Evolutionary conservation across 2,888 invertebrate genomes (phyloP).

Genomic region (Diogma glabrata): DNA sequence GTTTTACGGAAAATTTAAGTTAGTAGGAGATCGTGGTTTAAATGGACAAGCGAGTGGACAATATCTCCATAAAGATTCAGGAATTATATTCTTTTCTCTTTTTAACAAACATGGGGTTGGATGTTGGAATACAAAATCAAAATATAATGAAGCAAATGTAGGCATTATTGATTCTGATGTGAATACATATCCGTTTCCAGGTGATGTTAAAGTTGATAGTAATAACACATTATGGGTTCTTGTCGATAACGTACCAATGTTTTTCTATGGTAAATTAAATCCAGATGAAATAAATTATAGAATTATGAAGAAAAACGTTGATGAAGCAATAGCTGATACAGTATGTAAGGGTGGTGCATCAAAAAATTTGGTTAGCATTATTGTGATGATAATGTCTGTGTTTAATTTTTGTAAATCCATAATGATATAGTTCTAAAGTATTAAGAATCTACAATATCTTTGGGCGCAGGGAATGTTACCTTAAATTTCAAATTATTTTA

Average conservation of each 20-base stretch:
- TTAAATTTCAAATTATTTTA: no score
- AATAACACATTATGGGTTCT: slow-evolving; percentile 62
- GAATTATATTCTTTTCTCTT: slow-evolving; percentile 65
- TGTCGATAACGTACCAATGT: slow-evolving; percentile 63
- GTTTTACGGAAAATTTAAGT: slow-evolving; percentile 56
- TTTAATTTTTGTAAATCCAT: no score
- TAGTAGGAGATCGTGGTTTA: slow-evolving; percentile 59
- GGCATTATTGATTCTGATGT: slow-evolving; percentile 51
- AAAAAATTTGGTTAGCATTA: no score
- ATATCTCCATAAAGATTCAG: slow-evolving; percentile 52
- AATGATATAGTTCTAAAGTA: no score
- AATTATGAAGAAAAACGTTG: no score
- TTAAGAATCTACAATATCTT: no score
- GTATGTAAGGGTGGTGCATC: no score
- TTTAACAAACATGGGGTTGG: slow-evolving; percentile 60
- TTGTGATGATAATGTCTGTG: no score
- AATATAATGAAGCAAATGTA: no score
- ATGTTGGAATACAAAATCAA: slow-evolving; percentile 68
- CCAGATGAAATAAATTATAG: no score
- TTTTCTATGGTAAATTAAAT: slow-evolving; percentile 50
- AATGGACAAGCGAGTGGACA: slow-evolving; percentile 64
- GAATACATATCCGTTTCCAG: slow-evolving; percentile 58
- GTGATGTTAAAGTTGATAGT: slow-evolving; percentile 58
- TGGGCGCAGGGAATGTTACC: no score
- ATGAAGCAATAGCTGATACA: no score